Evolutionary conservation across 64 coral and sea anemone species (phyloP).

Genomic region (Orbicella faveolata): DNA sequence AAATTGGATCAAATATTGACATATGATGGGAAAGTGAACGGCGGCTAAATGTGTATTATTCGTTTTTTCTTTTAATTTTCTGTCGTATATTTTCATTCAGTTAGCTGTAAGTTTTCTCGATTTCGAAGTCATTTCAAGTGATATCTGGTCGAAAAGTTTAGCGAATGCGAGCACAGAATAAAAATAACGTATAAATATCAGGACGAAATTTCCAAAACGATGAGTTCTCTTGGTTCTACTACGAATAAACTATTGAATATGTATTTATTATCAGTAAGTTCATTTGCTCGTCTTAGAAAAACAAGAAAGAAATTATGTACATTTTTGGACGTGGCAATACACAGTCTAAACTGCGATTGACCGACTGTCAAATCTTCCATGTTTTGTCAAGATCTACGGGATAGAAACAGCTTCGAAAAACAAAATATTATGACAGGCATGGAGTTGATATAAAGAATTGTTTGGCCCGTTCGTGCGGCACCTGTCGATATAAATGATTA

Average conservation of each 20-base stretch:
- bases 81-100: not conserved
- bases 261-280: not conserved
- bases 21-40: not conserved
- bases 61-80: not conserved
- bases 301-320: not conserved
- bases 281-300: not conserved
- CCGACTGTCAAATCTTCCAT: not conserved
- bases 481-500: slow-evolving; percentile 12
- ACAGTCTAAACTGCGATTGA: not conserved
- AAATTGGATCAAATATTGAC: slow-evolving; percentile 35
- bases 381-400: not conserved
- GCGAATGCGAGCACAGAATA: not conserved
- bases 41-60: not conserved
- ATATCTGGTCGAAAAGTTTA: too few species aligned
- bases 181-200: not conserved
- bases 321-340: not conserved
- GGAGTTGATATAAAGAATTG: not conserved
- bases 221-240: not conserved
- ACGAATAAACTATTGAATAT: not conserved
- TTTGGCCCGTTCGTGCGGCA: not conserved
- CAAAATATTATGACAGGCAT: not conserved
- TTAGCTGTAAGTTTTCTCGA: not conserved
- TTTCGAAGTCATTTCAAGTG: not conserved
- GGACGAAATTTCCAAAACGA: not conserved
- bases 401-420: slow-evolving; percentile 3